phyloP scores from a whole-genome alignment of 2,113 vertebrate species.

The Phycodurus eques region DNA sequence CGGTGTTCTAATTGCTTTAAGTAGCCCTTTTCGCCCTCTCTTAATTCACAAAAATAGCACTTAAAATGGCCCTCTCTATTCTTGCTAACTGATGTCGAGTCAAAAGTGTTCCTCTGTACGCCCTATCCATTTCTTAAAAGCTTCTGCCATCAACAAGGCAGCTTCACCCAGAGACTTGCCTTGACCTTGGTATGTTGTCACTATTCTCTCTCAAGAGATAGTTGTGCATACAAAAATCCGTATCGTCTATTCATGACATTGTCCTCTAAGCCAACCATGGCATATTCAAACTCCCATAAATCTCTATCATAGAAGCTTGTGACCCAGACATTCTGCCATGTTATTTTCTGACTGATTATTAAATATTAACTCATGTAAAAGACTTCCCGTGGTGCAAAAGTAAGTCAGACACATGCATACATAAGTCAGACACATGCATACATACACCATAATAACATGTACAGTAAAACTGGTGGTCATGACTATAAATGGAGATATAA shows the following conservation, averaged over 20 bases:
- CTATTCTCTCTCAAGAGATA: background rate
- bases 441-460: background rate
- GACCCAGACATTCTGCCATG: background rate
- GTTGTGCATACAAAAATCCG: background rate
- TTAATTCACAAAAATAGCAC: background rate
- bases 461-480: background rate
- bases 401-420: background rate
- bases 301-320: background rate
- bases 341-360: background rate
- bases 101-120: background rate
- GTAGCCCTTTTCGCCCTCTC: background rate
- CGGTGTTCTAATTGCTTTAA: background rate
- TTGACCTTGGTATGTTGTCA: conserved; percentile 3
- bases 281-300: background rate
- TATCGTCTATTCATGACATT: background rate
- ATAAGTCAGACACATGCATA: background rate
- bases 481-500: conserved; percentile 6
- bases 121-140: background rate
- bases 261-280: background rate
- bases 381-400: background rate
- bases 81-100: background rate
- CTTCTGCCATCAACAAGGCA: background rate
- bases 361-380: background rate
- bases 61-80: background rate
- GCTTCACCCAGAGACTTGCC: background rate